phyloP scores from a whole-genome alignment of 2,797 vertebrate genomes.

The Spheniscus humboldti region DNA sequence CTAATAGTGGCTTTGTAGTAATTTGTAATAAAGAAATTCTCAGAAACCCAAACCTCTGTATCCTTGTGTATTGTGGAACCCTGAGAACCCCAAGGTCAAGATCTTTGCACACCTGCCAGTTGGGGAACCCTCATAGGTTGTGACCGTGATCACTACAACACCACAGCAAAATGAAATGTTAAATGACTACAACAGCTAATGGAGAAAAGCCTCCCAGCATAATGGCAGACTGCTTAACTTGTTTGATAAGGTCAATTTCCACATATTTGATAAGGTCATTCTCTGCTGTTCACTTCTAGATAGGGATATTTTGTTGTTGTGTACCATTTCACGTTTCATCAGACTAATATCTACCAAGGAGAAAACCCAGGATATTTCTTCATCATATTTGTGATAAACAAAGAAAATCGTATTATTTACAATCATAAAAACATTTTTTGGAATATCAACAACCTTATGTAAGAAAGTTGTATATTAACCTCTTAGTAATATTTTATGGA shows the following conservation, averaged over 20 bases:
- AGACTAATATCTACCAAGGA: not conserved
- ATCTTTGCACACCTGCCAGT: not conserved
- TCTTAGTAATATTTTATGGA: not conserved
- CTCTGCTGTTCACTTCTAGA: not conserved
- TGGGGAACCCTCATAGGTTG: rapidly evolving
- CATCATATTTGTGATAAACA: not conserved
- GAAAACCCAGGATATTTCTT: not conserved
- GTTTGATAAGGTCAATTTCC: not conserved
- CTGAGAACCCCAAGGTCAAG: rapidly evolving
- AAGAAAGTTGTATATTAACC: not conserved
- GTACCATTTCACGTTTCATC: not conserved
- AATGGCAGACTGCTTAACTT: not conserved
- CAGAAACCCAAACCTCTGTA: not conserved
- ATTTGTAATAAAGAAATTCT: not conserved
- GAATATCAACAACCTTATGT: not conserved
- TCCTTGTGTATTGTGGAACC: not conserved
- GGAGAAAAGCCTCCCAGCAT: not conserved
- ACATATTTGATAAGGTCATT: not conserved
- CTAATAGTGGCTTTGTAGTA: not conserved
- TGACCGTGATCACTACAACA: not conserved
- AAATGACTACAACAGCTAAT: not conserved
- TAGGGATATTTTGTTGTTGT: not conserved
- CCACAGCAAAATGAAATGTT: not conserved
- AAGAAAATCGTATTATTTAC: not conserved
- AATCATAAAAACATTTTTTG: not conserved